Evolutionary conservation across 2,888 invertebrate genomes (phyloP).

Genomic region (Synanthedon myopaeformis): DNA sequence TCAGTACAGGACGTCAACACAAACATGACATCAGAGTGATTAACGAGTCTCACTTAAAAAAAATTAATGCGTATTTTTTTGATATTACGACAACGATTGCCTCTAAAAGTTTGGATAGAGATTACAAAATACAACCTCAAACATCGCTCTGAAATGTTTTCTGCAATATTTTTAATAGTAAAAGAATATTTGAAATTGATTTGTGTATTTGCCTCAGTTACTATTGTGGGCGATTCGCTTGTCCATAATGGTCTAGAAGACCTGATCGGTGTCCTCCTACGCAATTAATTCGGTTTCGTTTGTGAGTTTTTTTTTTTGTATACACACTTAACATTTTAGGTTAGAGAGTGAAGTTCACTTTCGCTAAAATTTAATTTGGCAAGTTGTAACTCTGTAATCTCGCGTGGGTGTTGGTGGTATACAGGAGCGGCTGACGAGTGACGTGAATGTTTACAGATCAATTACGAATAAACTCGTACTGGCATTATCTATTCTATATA

Average conservation of each 20-base stretch:
- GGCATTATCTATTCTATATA: too few relatives aligned
- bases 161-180: too few relatives aligned
- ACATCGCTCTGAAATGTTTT: too few relatives aligned
- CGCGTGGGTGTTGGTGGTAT: neutral
- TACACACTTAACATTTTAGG: slow-evolving; percentile 18
- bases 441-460: neutral
- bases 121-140: too few relatives aligned
- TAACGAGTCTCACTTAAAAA: too few relatives aligned
- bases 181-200: neutral
- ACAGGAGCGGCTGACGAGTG: slow-evolving; percentile 3
- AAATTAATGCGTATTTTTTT: too few relatives aligned
- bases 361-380: slow-evolving; percentile 28
- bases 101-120: too few relatives aligned
- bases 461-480: neutral
- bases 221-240: slow-evolving; percentile 11
- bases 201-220: neutral
- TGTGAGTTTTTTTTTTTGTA: neutral
- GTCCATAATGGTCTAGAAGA: slow-evolving; percentile 1
- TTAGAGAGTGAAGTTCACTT: slow-evolving; percentile 48
- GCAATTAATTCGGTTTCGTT: neutral
- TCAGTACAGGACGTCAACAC: too few relatives aligned
- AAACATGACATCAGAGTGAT: too few relatives aligned
- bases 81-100: too few relatives aligned
- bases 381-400: slow-evolving; percentile 1
- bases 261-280: slow-evolving; percentile 2